Evolutionary conservation across 2,113 vertebrate species (phyloP).

Genomic region (Bagarius yarrelli): DNA sequence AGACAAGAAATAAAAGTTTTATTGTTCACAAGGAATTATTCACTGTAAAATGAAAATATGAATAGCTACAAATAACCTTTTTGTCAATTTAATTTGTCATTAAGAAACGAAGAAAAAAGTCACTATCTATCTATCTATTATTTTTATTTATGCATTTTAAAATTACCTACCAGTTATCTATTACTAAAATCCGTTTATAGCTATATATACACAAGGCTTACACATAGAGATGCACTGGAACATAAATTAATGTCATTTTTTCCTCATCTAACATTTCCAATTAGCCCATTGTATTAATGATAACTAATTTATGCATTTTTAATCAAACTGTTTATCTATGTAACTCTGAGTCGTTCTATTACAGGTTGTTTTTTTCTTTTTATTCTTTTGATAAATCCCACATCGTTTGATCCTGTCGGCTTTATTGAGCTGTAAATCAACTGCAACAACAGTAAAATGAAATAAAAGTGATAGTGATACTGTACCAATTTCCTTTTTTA

Average conservation of each 20-base stretch:
- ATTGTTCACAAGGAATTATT: neutral
- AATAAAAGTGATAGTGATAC: neutral
- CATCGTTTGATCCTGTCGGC: no score
- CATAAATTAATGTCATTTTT: no score
- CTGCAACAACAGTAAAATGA: neutral
- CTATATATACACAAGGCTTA: neutral
- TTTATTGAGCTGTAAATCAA: neutral
- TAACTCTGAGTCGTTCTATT: neutral
- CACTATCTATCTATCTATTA: no score
- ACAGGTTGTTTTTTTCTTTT: neutral
- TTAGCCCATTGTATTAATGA: no score
- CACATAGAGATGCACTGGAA: neutral
- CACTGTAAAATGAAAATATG: neutral
- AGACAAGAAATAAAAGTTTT: neutral
- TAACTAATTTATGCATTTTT: neutral
- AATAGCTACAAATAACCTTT: neutral
- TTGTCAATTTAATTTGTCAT: no score
- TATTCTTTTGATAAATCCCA: neutral
- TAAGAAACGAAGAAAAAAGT: no score
- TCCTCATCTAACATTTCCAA: neutral
- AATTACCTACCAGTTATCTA: no score
- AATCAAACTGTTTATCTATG: neutral
- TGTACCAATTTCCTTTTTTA: neutral
- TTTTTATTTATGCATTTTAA: no score
- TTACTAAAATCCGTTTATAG: no score